Base-by-base conservation (phyloP, 2,888 invertebrate species). In the Maniola hyperantus region DNA sequence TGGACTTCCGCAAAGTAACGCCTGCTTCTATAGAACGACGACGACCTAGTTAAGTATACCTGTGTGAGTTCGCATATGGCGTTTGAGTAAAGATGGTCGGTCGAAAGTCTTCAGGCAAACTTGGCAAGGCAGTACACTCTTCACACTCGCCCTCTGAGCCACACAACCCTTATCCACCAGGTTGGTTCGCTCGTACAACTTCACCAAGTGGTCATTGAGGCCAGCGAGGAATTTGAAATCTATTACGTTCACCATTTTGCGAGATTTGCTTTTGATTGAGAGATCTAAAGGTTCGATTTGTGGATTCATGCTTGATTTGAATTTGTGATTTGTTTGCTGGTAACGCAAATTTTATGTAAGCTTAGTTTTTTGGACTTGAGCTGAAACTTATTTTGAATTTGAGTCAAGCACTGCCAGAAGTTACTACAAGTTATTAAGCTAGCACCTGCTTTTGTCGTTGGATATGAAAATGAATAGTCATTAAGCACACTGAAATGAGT, bases 51-150 rank as follows among this genome's bases (percentile, higher is more conserved):
- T n/a, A n/a, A n/a, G n/a, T n/a, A n/a, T n/a, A 93, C 95, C 95
- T 66, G 95, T 95, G 77, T 95, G 95, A 0, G 95, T 95, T 61
- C 95, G 84, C 87, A 95, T 93, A 77, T 95, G 95, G 70, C 95
- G 83, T 74, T 95, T 95, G 71, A 95, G 78, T 66, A 95, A 79
- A 0, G 95, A 95, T 0, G 95, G 95, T 55, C 95, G 84, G 75
- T 95, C 95, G 75, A 95, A 95, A 26, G 94, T 93, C 84, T 95
- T 95, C 58, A 94, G 86, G 75, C 95, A 95, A 0, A 94, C 93
- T 51, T 94, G 94, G 76, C 95, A 95, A 0, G 92, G 91, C 62
- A 92, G 78, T 6, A 90, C 81, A 48, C 87, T 90, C 78, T 91
- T 91, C 68, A 79, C 64, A 63, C 72, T 72, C 5, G 63, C 72